Conservation (phyloP, 2,888 invertebrate species). For the Sclerodermus sp. region DNA sequence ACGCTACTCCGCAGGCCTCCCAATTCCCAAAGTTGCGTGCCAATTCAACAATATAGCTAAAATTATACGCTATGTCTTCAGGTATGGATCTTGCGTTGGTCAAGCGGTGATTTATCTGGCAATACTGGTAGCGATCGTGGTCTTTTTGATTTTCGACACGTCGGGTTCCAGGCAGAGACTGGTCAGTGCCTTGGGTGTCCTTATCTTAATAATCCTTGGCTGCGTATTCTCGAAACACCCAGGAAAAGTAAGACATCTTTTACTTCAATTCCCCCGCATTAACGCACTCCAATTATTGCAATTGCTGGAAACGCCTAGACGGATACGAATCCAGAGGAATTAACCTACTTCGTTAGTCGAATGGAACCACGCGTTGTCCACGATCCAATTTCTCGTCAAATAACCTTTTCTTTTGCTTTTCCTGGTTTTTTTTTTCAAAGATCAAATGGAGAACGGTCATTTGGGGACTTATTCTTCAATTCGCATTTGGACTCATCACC, state of each 20-base stretch:
- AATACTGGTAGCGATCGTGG: slow-evolving; percentile 60
- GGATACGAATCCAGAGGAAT: slow-evolving; percentile 11
- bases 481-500: slow-evolving; percentile 80
- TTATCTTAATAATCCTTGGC: slow-evolving; percentile 66
- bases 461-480: slow-evolving; percentile 81
- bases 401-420: background rate
- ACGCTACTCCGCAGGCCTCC: no score
- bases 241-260: slow-evolving; percentile 53
- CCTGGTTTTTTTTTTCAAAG: slow-evolving; percentile 18
- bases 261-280: slow-evolving; percentile 1
- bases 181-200: slow-evolving; percentile 70
- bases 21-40: background rate
- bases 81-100: slow-evolving; percentile 57
- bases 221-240: slow-evolving; percentile 67
- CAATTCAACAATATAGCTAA: background rate
- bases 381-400: background rate
- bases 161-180: slow-evolving; percentile 62
- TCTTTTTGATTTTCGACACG: slow-evolving; percentile 70
- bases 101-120: slow-evolving; percentile 48
- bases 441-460: slow-evolving; percentile 80
- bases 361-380: background rate
- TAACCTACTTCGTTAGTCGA: slow-evolving; percentile 10
- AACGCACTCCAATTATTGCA: slow-evolving; percentile 11
- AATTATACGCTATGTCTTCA: slow-evolving; percentile 40
- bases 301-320: slow-evolving; percentile 7